phyloP scores from a whole-genome alignment of 2,113 vertebrate species.

The Chlamydotis undulata region DNA sequence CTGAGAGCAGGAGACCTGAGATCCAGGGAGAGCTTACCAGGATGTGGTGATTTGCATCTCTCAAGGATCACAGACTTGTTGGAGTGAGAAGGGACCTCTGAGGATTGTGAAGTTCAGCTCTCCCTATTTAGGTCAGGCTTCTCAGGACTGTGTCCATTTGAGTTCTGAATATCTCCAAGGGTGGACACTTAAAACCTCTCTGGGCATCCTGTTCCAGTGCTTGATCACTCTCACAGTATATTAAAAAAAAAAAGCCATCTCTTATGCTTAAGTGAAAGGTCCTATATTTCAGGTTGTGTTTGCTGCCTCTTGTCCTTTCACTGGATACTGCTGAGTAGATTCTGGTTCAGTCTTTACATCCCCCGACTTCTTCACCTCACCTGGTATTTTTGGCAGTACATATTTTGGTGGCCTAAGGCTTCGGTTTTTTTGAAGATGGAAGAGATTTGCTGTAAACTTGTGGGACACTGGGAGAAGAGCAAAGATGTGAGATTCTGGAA shows the following conservation, averaged over 20 bases:
- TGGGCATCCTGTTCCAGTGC: neutral
- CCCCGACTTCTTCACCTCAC: neutral
- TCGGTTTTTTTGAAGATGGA: neutral
- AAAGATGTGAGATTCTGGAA: neutral
- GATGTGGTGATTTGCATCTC: neutral
- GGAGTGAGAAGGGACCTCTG: neutral
- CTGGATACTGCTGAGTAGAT: neutral
- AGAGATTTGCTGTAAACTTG: neutral
- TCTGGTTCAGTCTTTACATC: neutral
- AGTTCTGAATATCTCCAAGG: neutral
- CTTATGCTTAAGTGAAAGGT: neutral
- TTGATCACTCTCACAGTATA: neutral
- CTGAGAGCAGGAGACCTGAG: neutral
- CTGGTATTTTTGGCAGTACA: neutral
- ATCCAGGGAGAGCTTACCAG: neutral
- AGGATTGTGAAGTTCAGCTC: neutral
- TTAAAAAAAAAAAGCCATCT: neutral
- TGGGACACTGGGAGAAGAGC: neutral
- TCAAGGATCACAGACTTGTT: neutral
- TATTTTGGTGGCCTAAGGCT: neutral
- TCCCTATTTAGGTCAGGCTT: neutral
- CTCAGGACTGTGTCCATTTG: accelerated
- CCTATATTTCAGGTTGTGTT: neutral
- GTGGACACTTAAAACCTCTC: neutral
- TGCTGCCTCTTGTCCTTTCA: neutral